Conservation (phyloP, 2,797 vertebrate species). For the Mormyrus hasselquistii region DNA sequence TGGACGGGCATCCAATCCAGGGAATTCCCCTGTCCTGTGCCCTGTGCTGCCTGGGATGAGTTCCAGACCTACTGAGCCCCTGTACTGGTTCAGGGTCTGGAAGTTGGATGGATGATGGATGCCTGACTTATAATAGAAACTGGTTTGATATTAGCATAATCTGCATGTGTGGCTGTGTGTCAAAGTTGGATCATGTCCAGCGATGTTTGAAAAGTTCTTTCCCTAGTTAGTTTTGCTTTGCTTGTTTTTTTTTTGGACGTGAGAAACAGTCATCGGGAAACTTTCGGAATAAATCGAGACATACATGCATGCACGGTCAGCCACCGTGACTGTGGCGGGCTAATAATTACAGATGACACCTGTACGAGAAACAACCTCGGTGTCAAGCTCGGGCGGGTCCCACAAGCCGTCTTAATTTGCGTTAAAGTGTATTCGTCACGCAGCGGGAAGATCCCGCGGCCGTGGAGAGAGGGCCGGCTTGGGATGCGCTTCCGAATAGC, state of each 20-base stretch:
- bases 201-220: not conserved
- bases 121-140: conserved; percentile 10
- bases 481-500: not conserved
- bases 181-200: not conserved
- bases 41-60: not conserved
- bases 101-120: conserved; percentile 4
- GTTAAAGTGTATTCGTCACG: conserved; percentile 20
- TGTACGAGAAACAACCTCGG: not conserved
- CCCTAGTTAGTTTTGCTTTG: not conserved
- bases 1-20: not conserved
- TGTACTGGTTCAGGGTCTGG: not conserved
- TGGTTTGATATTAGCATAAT: conserved; percentile 7
- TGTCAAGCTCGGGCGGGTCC: not conserved
- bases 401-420: conserved; percentile 13
- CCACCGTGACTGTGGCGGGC: not conserved
- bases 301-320: not conserved
- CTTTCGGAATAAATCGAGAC: not conserved
- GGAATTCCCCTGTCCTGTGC: not conserved
- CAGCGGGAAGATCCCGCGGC: not conserved
- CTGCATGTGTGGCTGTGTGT: conserved; percentile 3
- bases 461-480: not conserved
- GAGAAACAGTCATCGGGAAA: not conserved
- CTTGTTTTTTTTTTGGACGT: not conserved
- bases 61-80: not conserved
- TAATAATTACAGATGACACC: conserved; percentile 12